Base-by-base conservation (phyloP, 1,140 invertebrate species). In the Cotesia typhae region DNA sequence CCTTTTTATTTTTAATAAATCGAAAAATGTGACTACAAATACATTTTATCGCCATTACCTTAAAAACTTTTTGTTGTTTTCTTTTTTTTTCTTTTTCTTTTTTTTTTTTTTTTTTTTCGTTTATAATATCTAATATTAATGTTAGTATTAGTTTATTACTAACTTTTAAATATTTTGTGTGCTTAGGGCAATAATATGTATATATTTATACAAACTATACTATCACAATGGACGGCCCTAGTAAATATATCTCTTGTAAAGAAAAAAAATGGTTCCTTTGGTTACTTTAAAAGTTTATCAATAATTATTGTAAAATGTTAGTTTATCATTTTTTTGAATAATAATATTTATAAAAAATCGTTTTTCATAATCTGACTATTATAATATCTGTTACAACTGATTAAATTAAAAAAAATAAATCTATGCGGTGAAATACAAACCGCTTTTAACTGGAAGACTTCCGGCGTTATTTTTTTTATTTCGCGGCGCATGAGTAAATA, bases 141-240 rank as follows among this genome's bases (percentile, higher is more conserved):
- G 2, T 28, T 28, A 28, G 1, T 28, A 28, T 28, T 28, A 28
- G 28, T 28, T 2, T 47, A 47, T 47, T 47, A 47, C 4, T 71
- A 59, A 53, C 9, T 51, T 64, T 61, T 63, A 67, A 63, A 66
- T 74, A 63, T 28, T 67, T 70, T 71, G 76, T 79, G 68, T 81
- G 77, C 77, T 78, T 82, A 83, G 77, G 77, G 79, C 78, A 72
- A 79, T 79, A 80, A 47, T 47, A 47, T 9, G 10, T 47, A 47
- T 10, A 47, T 47, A 47, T 47, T 79, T 80, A 84, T 78, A 82
- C 79, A 81, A 79, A 79, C 83, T 78, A 81, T 82, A 82, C 83
- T 85, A 85, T 86, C 84, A 82, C 84, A 86, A 85, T 83, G 77
- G 79, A 81, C 79, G 80, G 79, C 77, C 75, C 75, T 79, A 77